A percentile compares a stretch with the other conserved stretches of the same genome.
These are phyloP conservation scores for Teleogryllus oceanicus DNA, from an alignment of 2,888 invertebrate species.

Conservation along the genomic window DNA sequence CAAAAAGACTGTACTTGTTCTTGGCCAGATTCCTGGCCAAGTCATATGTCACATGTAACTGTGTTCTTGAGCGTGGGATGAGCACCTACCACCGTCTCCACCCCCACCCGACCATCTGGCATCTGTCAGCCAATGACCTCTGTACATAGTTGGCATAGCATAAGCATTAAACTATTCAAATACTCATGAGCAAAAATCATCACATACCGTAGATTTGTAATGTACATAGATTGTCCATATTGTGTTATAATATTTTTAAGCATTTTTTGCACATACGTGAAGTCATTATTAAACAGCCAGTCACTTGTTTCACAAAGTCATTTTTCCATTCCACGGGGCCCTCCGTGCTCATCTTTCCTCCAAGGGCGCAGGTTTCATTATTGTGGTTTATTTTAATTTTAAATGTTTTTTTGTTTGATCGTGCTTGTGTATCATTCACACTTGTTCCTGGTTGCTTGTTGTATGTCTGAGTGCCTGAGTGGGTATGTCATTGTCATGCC, in stretches of 20 bases:
- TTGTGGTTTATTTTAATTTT: neutral
- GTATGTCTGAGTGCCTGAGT: conserved; percentile 20
- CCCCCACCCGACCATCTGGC: conserved; percentile 21
- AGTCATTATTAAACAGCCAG: neutral
- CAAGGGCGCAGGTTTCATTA: conserved; percentile 30
- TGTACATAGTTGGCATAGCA: conserved; percentile 36
- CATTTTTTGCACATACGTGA: conserved; percentile 33
- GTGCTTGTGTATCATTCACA: conserved; percentile 30
- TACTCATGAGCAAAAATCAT: conserved; percentile 33
- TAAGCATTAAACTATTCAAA: conserved; percentile 31
- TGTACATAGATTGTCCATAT: conserved; percentile 37
- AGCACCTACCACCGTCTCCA: conserved; percentile 36
- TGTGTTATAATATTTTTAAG: conserved; percentile 38
- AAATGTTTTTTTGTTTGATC: conserved; percentile 27
- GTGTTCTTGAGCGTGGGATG: conserved; percentile 35
- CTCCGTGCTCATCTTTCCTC: conserved; percentile 33
- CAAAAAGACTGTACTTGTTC: conserved; percentile 36
- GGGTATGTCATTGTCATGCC: conserved; percentile 21
- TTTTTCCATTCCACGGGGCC: conserved; percentile 23
- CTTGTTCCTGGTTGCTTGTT: conserved; percentile 32
- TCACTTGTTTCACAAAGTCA: conserved; percentile 21
- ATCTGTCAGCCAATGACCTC: conserved; percentile 24
- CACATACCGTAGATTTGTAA: conserved; percentile 33
- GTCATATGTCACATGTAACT: conserved; percentile 32
- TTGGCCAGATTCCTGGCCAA: conserved; percentile 32